phyloP scores from a whole-genome alignment of 2,113 vertebrate species.

The Gorsachius goisagi region DNA sequence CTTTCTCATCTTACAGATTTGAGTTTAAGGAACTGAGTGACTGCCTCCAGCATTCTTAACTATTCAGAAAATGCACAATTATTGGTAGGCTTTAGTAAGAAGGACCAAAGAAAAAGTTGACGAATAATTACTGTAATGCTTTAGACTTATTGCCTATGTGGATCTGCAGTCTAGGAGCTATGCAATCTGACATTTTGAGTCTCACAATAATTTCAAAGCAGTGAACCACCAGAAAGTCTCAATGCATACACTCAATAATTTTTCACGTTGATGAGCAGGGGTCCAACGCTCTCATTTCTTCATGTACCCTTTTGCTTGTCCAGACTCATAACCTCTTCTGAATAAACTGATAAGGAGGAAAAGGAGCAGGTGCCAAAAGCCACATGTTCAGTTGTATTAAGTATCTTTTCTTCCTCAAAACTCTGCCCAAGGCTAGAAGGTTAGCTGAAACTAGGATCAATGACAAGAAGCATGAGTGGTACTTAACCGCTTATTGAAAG shows the following conservation, averaged over 20 bases:
- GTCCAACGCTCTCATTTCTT: not conserved
- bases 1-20: not conserved
- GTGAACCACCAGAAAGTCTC: not conserved
- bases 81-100: not conserved
- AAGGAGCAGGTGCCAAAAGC: not conserved
- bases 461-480: not conserved
- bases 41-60: not conserved
- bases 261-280: not conserved
- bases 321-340: not conserved
- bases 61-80: not conserved
- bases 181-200: not conserved
- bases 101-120: not conserved
- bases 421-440: not conserved
- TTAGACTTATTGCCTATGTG: not conserved
- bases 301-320: not conserved
- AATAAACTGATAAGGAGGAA: not conserved
- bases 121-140: not conserved
- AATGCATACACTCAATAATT: not conserved
- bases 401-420: not conserved
- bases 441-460: not conserved
- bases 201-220: not conserved
- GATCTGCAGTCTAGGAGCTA: not conserved
- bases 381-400: not conserved
- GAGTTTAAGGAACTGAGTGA: not conserved
- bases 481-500: not conserved